Base-by-base conservation (phyloP, 2,113 vertebrate species). In the Chionis minor region DNA sequence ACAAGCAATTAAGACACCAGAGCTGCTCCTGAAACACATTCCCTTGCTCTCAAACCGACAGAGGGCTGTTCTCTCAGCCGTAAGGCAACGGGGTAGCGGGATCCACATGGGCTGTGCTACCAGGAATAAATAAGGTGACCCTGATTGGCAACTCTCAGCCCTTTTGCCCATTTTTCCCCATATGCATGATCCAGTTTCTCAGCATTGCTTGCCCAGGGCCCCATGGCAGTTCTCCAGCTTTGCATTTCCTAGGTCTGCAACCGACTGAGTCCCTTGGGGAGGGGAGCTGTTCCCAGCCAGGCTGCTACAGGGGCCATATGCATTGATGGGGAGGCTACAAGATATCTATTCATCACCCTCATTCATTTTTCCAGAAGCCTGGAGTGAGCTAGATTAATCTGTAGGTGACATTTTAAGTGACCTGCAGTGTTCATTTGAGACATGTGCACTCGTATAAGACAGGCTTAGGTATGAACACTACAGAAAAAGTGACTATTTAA, bases 1-100 rank as follows among this genome's bases (percentile, higher is more conserved):
- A 62, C 93, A 96, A 83, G 62, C 62, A 94, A 92, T 92, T 92
- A 93, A 90, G 54, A 65, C 54, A 61, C 62, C 66, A 72, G 93
- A 85, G 35, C 38, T 71, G 81, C 66, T 95, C 74, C 44, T 58
- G 74, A 69, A 93, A 77, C 12, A 38, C 7, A 1, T 10, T 63
- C 8, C 3, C 54, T 65, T 33, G 40, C 66, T 81, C 73, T 72
- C 0, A 0, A 32, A 15, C 40, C 45, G 78, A 27, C 32, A 28
- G 28, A 65, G 26, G 42, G 33, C 33, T 71, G 49, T 55, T 82
- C 61, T 73, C 21, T 18, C 2, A 4, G 26, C 63, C 73, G 77
- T 75, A 35, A 81, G 77, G 81, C 65, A 73, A 49, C 8, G 42
- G 8, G 15, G 7, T 38, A 55, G 26, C 0, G 0, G 38, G 32